Evolutionary conservation across 2,797 vertebrate species (phyloP), one percentile per base, ranked within the genome.

Genomic region (Amblyraja radiata): DNA sequence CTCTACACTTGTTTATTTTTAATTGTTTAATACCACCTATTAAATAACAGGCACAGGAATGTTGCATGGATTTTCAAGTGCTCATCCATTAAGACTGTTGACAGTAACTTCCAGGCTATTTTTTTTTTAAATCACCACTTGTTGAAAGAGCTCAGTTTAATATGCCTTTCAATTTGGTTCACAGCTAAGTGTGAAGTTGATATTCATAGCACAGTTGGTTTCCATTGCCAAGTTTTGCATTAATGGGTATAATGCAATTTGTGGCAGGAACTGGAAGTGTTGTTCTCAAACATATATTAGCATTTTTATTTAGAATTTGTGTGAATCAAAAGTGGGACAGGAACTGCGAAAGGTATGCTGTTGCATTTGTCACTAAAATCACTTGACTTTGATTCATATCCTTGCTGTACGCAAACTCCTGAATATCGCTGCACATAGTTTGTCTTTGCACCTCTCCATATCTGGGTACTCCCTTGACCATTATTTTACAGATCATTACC

Each of bases 291-390:
- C 46, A 92, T 54, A 6, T 13, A 73, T 92, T 92, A 25, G 25
- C 71, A 76, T 92, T 92, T 90, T 92, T 92, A 74, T 76, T 92
- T 92, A 74, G 36, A 76, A 68, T 92, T 92, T 76, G 36, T 74
- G 71, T 28, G 61, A 36, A 46, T 10, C 39, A 54, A 74, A 74
- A 18, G 11, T 54, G 25, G 32, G 61, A 6, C 21, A 28, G 7
- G 23, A 39, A 92, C 71, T 92, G 68, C 54, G 90, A 76, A 73
- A 92, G 68, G 73, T 36, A 88, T 32, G 32, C 61, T 88, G 84
- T 25, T 28, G 9, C 63, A 68, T 65, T 7, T 88, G 9, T 88
- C 63, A 36, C 8, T 68, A 68, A 88, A 88, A n/a, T 16, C 61
- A 21, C 0, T 18, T 88, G 61, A 88, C n/a, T 36, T 68, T 32